Base-by-base conservation (phyloP, 1,140 invertebrate species). In the Drosophila burlai region DNA sequence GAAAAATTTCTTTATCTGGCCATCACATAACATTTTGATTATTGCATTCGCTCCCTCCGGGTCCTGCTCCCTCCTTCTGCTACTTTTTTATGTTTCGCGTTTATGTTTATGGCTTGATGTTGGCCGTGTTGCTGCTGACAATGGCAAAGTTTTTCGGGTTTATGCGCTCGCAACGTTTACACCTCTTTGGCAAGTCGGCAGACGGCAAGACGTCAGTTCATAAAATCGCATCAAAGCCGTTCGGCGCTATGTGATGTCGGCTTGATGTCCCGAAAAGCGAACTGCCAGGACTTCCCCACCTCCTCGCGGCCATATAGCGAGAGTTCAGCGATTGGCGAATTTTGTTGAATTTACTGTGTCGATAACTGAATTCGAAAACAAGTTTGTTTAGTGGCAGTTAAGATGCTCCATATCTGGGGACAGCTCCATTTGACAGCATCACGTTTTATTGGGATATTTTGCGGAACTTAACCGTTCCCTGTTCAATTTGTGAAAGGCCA, bases 1-100 rank as follows among this genome's bases (percentile, higher is more conserved):
- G 46, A 68, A 60, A 55, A 80, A 80, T 68, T 45, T 54, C 59
- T 64, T 84, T 83, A 80, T 81, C 65, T 81, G 72, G 81, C 66
- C 72, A 84, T 77, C 73, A 81, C 67, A 84, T 84, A 77, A 84
- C 81, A 76, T 84, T 84, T 76, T 72, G 72, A 84, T 84, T 84
- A 84, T 81, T 76, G 67, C 77, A 43, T 47, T 49, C 9, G 24
- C 21, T 13, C 54, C 8, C 50, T 21, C 42, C 15, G 18, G 18
- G 21, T 16, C 15, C 15, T 9, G n/a, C 43, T 15, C n/a, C 47
- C 15, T 34, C 11, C 16, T 13, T 2, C n/a, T 10, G 38, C 52
- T 40, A 29, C 45, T 65, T 49, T 74, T 55, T 76, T 76, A 76
- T 47, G 72, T 66, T 58, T 65, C 71, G 38, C 72, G 69, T 71